phyloP scores from a whole-genome alignment of 2,888 invertebrate genomes.

The Drosophila paramelanica region DNA sequence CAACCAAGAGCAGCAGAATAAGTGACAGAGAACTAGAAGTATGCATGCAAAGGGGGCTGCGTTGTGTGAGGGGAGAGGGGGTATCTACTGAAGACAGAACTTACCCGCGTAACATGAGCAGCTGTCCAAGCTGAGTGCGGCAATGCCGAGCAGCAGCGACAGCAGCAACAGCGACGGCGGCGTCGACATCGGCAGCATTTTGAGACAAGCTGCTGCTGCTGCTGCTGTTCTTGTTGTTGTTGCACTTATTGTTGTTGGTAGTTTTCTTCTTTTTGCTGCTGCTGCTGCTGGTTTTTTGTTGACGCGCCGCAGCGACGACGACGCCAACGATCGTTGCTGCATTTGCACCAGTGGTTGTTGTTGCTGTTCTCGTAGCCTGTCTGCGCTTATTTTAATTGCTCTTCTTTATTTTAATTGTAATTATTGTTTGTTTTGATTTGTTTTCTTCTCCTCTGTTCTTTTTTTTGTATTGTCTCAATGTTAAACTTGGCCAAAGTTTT shows the following conservation, averaged over 20 bases:
- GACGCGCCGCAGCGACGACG: conserved; percentile 71
- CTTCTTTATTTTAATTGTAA: conserved; percentile 18
- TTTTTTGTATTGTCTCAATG: not conserved
- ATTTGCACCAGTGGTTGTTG: conserved; percentile 63
- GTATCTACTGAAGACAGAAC: conserved; percentile 43
- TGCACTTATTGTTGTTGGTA: conserved; percentile 7
- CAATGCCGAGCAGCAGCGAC: conserved; percentile 56
- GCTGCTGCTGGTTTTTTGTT: conserved; percentile 40
- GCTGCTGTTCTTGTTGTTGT: conserved; percentile 18
- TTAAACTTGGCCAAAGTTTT: conserved; percentile 32
- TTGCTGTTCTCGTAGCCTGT: conserved; percentile 11
- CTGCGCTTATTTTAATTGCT: conserved; percentile 7
- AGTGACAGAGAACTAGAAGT: conserved; percentile 25
- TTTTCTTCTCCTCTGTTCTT: not conserved
- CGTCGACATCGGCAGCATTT: conserved; percentile 44
- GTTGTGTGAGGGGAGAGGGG: not conserved
- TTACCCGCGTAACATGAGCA: conserved; percentile 78
- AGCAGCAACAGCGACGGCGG: conserved; percentile 29
- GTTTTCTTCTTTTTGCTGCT: conserved; percentile 15
- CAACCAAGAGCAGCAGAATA: conserved; percentile 28
- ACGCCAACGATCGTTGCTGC: conserved; percentile 71
- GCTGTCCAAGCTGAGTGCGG: conserved; percentile 63
- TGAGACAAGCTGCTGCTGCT: conserved; percentile 39
- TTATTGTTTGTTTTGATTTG: conserved; percentile 10
- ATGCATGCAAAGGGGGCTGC: conserved; percentile 2